These are phyloP conservation scores for Gandaritis pyraliata DNA, from an alignment of 2,888 invertebrate genomes.

Conservation along the genomic window DNA sequence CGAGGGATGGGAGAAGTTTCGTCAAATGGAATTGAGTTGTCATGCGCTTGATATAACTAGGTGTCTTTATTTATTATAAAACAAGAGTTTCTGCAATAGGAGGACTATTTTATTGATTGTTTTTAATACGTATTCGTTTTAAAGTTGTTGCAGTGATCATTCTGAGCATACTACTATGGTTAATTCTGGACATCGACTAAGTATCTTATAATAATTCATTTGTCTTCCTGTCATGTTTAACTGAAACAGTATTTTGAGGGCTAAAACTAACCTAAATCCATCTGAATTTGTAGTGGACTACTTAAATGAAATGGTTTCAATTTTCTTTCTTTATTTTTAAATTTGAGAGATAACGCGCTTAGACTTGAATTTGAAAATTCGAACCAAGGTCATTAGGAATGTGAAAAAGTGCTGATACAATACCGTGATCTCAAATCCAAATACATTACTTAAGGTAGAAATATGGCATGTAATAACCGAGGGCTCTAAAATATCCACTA, in stretches of 20 bases:
- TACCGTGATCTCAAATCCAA: not conserved
- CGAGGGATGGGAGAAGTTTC: not conserved
- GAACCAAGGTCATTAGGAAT: too few relatives aligned
- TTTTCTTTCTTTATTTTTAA: too few relatives aligned
- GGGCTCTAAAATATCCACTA: conserved; percentile 15
- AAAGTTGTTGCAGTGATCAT: not conserved
- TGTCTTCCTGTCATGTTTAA: conserved; percentile 9
- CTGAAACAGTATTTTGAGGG: not conserved
- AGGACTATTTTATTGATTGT: too few relatives aligned
- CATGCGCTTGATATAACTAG: not conserved
- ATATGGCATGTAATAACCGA: conserved; percentile 13
- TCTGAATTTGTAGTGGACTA: not conserved
- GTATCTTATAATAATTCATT: conserved; percentile 5
- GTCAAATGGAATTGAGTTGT: not conserved
- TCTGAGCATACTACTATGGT: not conserved
- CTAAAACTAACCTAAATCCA: not conserved
- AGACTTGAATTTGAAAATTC: too few relatives aligned
- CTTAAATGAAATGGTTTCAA: too few relatives aligned
- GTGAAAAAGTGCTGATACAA: too few relatives aligned
- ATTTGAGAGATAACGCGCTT: too few relatives aligned
- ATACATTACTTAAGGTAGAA: conserved; percentile 5
- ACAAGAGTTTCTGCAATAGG: too few relatives aligned
- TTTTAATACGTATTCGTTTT: not conserved
- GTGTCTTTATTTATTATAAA: too few relatives aligned
- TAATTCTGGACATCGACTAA: not conserved